Percentiles rank a stretch among this genome's conserved stretches.
These are phyloP conservation scores for Drosophila baimaii DNA, from an alignment of 1,140 invertebrate species.

Conservation along the genomic window DNA sequence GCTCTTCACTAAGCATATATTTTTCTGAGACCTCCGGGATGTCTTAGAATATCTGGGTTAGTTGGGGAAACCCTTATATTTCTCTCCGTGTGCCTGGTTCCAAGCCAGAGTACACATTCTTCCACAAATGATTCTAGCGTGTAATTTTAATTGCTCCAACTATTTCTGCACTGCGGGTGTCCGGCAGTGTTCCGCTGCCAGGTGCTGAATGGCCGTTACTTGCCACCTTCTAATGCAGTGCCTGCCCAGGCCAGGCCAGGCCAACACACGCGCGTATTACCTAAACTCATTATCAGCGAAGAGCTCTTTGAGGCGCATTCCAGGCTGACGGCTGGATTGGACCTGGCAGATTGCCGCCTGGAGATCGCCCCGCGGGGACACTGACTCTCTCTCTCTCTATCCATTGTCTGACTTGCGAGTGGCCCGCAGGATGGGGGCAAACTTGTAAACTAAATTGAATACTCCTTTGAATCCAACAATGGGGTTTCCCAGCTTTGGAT, in stretches of 20 bases:
- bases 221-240: slow-evolving; percentile 34
- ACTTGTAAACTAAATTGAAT: slow-evolving; percentile 55
- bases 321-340: slow-evolving; percentile 53
- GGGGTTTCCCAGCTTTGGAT: background rate
- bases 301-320: slow-evolving; percentile 65
- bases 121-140: slow-evolving; percentile 60
- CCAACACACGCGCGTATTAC: slow-evolving; percentile 37
- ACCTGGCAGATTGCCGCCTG: slow-evolving; percentile 50
- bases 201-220: slow-evolving; percentile 31
- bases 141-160: slow-evolving; percentile 72
- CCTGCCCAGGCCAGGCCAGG: too few relatives aligned
- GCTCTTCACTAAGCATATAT: too few relatives aligned
- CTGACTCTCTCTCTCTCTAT: slow-evolving; percentile 22
- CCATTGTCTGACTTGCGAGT: slow-evolving; percentile 54
- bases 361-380: slow-evolving; percentile 44
- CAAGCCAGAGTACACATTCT: slow-evolving; percentile 24
- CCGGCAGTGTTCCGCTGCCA: slow-evolving; percentile 24
- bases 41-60: too few relatives aligned
- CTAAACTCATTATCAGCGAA: slow-evolving; percentile 72
- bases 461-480: slow-evolving; percentile 45
- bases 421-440: slow-evolving; percentile 37
- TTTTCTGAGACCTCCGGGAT: too few relatives aligned
- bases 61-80: too few relatives aligned
- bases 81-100: background rate
- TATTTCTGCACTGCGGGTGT: slow-evolving; percentile 33